Base-by-base conservation (phyloP, 2,888 invertebrate genomes). In the Trichogramma evanescens region DNA sequence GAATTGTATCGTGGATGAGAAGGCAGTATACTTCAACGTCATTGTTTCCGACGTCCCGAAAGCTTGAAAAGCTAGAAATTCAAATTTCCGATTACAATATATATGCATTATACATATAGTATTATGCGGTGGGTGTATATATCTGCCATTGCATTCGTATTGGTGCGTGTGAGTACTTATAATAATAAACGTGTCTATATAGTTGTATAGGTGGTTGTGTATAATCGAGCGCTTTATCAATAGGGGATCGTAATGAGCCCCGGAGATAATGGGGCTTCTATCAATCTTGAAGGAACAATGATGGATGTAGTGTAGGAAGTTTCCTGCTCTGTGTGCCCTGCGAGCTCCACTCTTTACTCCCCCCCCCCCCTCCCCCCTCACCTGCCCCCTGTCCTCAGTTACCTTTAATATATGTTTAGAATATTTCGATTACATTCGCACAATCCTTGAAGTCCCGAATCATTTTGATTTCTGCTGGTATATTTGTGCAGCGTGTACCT, bases 201-300 rank as follows among this genome's bases (percentile, higher is more conserved):
- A 26, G 26, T 26, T 26, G 26, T 26, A 26, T 26, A 26, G 26
- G 26, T 26, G 26, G 26, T 26, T 26, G 26, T 68, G 69, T 66
- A 68, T 72, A 74, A 76, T 74, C 73, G 71, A 68, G 67, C 71
- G 38, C 70, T 74, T 76, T 77, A 77, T 77, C 77, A 76, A 77
- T 74, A 74, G 73, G 71, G 71, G 74, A 77, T 77, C 76, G 74
- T 74, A 77, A 77, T 73, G 75, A 76, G 76, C 74, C 26, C 26
- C 72, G 70, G 71, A 75, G 76, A 76, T 76, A 76, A 75, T 74
- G 70, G 71, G 67, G 69, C 68, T n/a, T 71, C 73, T 73, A 76
- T 76, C 76, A 74, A 74, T 74, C 77, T 74, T 73, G 67, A 66
- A 68, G 69, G 66, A 76, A 76, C 77, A 73, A 77, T 77, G 77